Evolutionary conservation across 2,888 invertebrate species (phyloP).

Genomic region (Rapana venosa): DNA sequence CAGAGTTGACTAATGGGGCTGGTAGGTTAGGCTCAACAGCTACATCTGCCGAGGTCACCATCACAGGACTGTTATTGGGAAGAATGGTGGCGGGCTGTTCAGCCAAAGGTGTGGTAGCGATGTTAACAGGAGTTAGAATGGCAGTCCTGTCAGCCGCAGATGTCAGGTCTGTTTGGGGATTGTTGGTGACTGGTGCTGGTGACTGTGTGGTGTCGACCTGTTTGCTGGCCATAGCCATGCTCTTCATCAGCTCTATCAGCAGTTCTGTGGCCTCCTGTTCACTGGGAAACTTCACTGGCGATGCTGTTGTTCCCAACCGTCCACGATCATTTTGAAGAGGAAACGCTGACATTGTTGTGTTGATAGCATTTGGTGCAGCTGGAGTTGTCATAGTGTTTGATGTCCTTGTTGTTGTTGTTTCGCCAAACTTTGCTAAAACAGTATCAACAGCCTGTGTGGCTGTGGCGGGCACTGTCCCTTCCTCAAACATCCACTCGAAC

Average conservation of each 20-base stretch:
- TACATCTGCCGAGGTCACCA: background rate
- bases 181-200: background rate
- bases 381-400: background rate
- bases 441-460: slow-evolving; percentile 35
- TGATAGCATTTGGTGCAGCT: background rate
- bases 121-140: background rate
- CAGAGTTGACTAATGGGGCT: background rate
- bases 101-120: background rate
- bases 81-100: too few species aligned
- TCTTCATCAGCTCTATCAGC: slow-evolving; percentile 11
- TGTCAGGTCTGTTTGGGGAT: background rate
- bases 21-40: background rate
- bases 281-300: background rate
- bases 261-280: background rate
- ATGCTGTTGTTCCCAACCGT: too few species aligned
- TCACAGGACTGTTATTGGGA: background rate
- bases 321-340: background rate
- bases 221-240: background rate
- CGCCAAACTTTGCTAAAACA: slow-evolving; percentile 12
- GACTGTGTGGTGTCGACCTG: background rate
- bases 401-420: background rate
- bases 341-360: background rate
- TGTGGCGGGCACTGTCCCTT: slow-evolving; percentile 23
- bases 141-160: background rate
- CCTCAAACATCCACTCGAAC: slow-evolving; percentile 42